A percentile compares a stretch with the other conserved stretches of the same genome.
Conservation (phyloP, 2,797 vertebrate genomes). For the Malacoctenus gilli region DNA sequence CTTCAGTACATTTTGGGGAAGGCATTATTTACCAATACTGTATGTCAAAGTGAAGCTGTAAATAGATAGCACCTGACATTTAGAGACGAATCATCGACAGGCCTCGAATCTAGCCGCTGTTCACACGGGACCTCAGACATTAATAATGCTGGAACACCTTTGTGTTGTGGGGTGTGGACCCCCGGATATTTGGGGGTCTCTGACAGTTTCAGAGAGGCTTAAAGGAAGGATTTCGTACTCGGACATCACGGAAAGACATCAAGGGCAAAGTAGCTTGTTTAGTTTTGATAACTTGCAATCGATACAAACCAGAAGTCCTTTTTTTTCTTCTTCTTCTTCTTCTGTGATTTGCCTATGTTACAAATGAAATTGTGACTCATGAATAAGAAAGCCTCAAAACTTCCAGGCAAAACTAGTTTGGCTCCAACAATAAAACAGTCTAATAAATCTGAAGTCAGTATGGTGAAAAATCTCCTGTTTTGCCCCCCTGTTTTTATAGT, state of each 20-base stretch:
- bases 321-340: constrained; percentile 21
- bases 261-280: constrained; percentile 42
- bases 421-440: constrained; percentile 4
- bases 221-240: constrained; percentile 36
- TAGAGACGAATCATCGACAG: constrained; percentile 49
- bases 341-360: background rate
- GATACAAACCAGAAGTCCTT: constrained; percentile 40
- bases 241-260: constrained; percentile 23
- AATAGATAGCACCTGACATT: constrained; percentile 60
- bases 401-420: constrained; percentile 31
- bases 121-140: constrained; percentile 29
- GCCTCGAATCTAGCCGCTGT: constrained; percentile 38
- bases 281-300: constrained; percentile 22
- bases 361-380: constrained; percentile 24
- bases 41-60: constrained; percentile 64
- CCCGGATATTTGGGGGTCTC: constrained; percentile 30
- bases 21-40: constrained; percentile 61
- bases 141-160: constrained; percentile 43
- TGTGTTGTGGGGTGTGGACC: constrained; percentile 43
- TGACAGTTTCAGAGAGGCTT: constrained; percentile 27
- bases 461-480: constrained; percentile 51
- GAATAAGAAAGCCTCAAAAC: constrained; percentile 33
- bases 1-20: constrained; percentile 57
- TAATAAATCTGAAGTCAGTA: constrained; percentile 38
- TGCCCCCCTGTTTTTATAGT: constrained; percentile 33